phyloP scores from a whole-genome alignment of 2,797 vertebrate genomes.

The Falco naumanni region DNA sequence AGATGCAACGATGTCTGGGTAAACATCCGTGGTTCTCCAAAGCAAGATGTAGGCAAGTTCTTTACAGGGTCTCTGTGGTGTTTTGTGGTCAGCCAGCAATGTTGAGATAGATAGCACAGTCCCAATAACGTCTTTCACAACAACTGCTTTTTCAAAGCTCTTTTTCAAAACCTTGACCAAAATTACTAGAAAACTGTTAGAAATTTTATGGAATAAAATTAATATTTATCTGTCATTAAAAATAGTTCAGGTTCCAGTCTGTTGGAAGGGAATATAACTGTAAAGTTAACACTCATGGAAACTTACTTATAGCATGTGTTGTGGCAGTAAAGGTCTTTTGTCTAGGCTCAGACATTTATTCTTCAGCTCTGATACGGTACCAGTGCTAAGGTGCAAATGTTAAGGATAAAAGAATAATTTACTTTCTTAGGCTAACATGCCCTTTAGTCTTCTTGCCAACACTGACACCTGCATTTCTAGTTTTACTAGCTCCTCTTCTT shows the following conservation, averaged over 20 bases:
- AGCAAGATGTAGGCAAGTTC: too few relatives aligned
- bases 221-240: not conserved
- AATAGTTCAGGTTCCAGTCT: not conserved
- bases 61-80: too few relatives aligned
- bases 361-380: not conserved
- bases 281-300: not conserved
- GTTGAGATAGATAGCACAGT: too few relatives aligned
- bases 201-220: not conserved
- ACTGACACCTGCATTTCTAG: not conserved
- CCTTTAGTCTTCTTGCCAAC: not conserved
- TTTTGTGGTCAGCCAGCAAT: too few relatives aligned
- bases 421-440: not conserved
- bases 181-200: not conserved
- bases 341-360: not conserved
- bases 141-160: not conserved
- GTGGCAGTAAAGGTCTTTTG: not conserved
- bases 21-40: too few relatives aligned
- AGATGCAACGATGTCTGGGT: too few relatives aligned
- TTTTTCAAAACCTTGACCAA: not conserved
- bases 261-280: not conserved
- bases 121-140: too few relatives aligned
- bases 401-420: not conserved
- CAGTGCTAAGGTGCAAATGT: not conserved
- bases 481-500: not conserved
- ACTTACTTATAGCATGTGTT: not conserved